Evolutionary conservation across 2,797 vertebrate species (phyloP).

Genomic region (Eulemur coronatus): DNA sequence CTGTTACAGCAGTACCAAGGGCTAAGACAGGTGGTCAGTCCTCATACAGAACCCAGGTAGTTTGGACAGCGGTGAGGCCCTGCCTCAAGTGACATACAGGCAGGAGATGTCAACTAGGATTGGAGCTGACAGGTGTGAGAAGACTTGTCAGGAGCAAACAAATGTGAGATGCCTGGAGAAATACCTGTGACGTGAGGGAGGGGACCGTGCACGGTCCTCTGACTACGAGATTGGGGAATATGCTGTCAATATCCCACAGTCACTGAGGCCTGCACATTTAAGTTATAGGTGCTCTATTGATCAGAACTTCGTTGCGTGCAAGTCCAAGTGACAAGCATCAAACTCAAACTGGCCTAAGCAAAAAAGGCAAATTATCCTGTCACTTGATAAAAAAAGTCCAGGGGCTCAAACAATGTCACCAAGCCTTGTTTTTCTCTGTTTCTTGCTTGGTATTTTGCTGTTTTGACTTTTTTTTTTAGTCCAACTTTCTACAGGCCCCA

Average conservation of each 20-base stretch:
- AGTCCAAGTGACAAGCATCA: neutral
- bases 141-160: neutral
- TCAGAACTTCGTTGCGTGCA: neutral
- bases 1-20: neutral
- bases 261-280: neutral
- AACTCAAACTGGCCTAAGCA: neutral
- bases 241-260: neutral
- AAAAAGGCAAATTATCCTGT: neutral
- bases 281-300: neutral
- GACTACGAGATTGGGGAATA: neutral
- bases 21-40: neutral
- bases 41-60: neutral
- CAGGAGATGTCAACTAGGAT: neutral
- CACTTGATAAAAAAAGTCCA: neutral
- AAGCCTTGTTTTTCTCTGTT: neutral
- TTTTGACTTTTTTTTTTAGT: neutral
- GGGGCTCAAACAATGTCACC: neutral
- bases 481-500: neutral
- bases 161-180: neutral
- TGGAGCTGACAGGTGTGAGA: neutral
- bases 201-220: neutral
- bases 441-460: neutral
- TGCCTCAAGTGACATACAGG: neutral
- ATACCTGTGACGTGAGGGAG: neutral
- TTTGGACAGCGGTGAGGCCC: neutral